Base-by-base conservation (phyloP, 2,888 invertebrate species). In the Itoplectis maculator region DNA sequence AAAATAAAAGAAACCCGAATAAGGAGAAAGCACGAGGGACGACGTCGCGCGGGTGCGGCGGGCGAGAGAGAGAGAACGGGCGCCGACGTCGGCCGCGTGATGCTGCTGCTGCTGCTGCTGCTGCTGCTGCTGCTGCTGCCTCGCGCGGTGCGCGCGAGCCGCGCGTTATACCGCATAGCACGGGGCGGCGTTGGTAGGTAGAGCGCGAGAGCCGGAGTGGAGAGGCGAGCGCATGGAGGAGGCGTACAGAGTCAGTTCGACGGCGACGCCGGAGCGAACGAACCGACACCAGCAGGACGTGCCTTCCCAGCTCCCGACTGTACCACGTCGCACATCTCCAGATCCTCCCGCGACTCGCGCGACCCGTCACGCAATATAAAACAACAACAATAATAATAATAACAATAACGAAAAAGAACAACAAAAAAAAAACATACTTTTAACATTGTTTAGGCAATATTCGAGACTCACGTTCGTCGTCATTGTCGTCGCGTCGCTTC, bases 211-310 rank as follows among this genome's bases (percentile, higher is more conserved):
- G n/a, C n/a, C n/a, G n/a, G n/a, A n/a, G n/a, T n/a, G n/a, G n/a
- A n/a, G n/a, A 65, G 49, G 65, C 40, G 73, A 76, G 73, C 37
- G 68, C 73, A 78, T 74, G 79, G 66, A 82, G 79, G 75, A 59
- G 70, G 65, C 73, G 74, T 73, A 78, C 65, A 59, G 82, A 88
- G 88, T 89, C 90, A 91, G 91, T 91, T 84, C 88, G 86, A 90
- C 90, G 88, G 89, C 88, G 89, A 88, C 88, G 90, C 90, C 88
- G 90, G 86, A 89, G 83, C 90, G 88, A 89, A 89, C 89, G 88
- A 88, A 90, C 87, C 82, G 82, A 82, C 82, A 82, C 76, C 72
- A 82, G 82, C 82, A 82, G 82, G 79, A 82, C 82, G 82, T 82
- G 82, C 82, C 82, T 82, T 82, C 76, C 68, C 75, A 79, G 69